Evolutionary conservation across 2,888 invertebrate species (phyloP), one percentile per base, ranked within the genome.

Genomic region (Pristionchus japonicus): DNA sequence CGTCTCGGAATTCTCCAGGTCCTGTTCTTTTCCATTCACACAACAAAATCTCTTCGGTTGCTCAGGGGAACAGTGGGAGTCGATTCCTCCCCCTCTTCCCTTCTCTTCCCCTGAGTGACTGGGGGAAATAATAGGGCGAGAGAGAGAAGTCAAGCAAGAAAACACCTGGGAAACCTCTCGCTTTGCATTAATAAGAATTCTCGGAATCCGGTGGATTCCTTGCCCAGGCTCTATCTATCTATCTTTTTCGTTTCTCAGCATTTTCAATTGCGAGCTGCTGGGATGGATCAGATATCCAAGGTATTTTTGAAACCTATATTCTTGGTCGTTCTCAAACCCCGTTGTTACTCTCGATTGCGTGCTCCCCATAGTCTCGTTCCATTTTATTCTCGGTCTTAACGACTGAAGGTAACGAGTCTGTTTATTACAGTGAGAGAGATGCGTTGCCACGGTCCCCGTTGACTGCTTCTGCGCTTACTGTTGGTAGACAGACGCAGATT

Each of bases 21-120:
- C 43, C 40, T 43, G 43, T 77, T 43, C 20, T 77, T 77, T 77
- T 47, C 40, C 77, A 77, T 11, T 40, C 74, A 37, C 37, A 23
- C 43, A 77, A 43, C 77, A 77, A 40, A 77, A 47, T 74, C 74
- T n/a, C 40, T 20, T 77, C 43, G 17, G 77, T 77, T 43, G 77
- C 77, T 77, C 77, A 1, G 77, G 77, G 77, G 77, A 77, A 77
- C 77, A 77, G 77, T 77, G 77, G n/a, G n/a, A 43, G 77, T 47
- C 43, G 23, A n/a, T 40, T 77, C 43, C 77, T 9, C 43, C 43
- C 15, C 43, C 77, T 77, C 43, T 23, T 47, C 27, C 13, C 37
- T 27, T 31, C 34, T 67, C 43, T 77, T 34, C 43, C 43, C 43
- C 43, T 23, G 17, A 77, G 43, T 40, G 43, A 77, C 34, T 37